A percentile compares a stretch with the other conserved stretches of the same genome.
Evolutionary conservation across 2,888 invertebrate genomes (phyloP).

Genomic region (Asteroscopus sphinx): DNA sequence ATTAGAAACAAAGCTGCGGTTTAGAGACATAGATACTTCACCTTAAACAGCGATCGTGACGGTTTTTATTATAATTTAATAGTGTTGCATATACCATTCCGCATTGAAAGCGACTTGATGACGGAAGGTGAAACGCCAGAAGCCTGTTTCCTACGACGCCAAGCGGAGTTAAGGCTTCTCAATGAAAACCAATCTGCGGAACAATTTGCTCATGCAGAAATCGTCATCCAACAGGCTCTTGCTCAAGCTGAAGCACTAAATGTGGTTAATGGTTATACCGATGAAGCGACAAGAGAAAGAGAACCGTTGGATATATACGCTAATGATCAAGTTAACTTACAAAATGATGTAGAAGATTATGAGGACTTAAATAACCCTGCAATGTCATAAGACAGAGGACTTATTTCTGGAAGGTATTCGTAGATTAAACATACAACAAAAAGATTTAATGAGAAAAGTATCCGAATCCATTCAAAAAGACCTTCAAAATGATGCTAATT

Average conservation of each 20-base stretch:
- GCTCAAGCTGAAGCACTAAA: neutral
- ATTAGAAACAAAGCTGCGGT: too few species aligned
- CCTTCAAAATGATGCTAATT: neutral
- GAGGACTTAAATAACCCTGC: neutral
- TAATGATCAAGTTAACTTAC: neutral
- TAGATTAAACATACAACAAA: neutral
- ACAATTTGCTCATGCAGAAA: neutral
- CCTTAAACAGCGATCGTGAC: neutral
- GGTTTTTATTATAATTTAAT: constrained; percentile 1
- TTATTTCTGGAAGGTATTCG: neutral
- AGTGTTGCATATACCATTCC: neutral
- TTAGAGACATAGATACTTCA: neutral
- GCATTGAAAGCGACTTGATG: neutral
- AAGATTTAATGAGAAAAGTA: neutral
- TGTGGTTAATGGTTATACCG: too few species aligned
- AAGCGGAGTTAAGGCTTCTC: neutral
- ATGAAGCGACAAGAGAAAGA: too few species aligned
- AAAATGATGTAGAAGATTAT: neutral
- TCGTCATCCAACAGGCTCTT: neutral
- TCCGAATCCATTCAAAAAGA: neutral
- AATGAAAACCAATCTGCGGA: too few species aligned
- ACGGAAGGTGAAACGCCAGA: neutral
- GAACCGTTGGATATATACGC: neutral
- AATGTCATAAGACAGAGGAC: neutral
- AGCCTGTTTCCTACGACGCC: neutral